Evolutionary conservation across 2,113 vertebrate genomes (phyloP).

Genomic region (Crotalus helleri): DNA sequence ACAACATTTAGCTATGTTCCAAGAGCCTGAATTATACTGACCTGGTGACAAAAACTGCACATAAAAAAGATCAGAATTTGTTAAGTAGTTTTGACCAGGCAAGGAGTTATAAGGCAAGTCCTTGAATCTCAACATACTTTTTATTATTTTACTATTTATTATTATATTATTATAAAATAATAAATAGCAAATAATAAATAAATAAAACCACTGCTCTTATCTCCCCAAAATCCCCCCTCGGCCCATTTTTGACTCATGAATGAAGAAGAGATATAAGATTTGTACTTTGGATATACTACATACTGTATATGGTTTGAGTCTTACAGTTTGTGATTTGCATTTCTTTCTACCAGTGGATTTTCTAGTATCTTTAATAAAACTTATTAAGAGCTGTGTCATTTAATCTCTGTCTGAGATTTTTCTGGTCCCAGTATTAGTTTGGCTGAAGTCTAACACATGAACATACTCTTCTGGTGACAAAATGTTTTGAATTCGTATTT

Average conservation of each 20-base stretch:
- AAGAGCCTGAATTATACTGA: background rate
- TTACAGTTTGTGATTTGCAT: background rate
- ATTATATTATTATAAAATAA: background rate
- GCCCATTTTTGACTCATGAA: background rate
- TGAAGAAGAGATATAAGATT: background rate
- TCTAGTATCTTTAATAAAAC: background rate
- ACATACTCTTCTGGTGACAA: background rate
- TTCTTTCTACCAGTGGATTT: background rate
- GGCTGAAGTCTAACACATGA: background rate
- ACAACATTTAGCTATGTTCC: background rate
- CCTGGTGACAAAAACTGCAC: background rate
- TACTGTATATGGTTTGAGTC: background rate
- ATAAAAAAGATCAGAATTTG: background rate
- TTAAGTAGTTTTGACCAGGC: background rate
- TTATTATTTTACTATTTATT: background rate
- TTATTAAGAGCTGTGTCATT: background rate
- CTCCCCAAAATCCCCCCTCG: background rate
- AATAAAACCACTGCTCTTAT: background rate
- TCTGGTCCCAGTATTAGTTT: background rate
- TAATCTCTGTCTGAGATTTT: background rate
- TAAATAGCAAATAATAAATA: background rate
- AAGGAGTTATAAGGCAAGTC: background rate
- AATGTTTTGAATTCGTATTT: background rate
- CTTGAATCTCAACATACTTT: background rate
- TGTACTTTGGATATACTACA: background rate